A percentile compares a stretch with the other conserved stretches of the same genome.
phyloP scores from a whole-genome alignment of 2,888 invertebrate species.

The Eupithecia pulchellata region DNA sequence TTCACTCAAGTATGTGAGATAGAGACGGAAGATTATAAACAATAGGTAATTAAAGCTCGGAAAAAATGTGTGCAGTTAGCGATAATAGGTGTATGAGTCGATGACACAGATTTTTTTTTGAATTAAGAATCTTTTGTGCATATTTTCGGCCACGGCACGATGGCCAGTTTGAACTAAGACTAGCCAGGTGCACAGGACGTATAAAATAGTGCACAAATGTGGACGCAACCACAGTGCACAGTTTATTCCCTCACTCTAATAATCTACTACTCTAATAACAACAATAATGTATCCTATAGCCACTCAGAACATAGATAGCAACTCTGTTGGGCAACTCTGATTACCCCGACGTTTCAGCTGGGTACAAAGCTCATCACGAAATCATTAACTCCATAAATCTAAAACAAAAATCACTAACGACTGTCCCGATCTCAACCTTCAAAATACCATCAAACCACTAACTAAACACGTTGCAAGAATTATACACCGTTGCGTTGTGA shows the following conservation, averaged over 20 bases:
- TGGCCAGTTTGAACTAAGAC: too few relatives aligned
- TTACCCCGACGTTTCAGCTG: not conserved
- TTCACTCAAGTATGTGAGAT: conserved; percentile 36
- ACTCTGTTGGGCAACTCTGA: not conserved
- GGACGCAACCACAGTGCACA: too few relatives aligned
- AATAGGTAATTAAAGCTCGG: conserved; percentile 6
- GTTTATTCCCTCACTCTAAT: too few relatives aligned
- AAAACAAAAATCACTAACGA: not conserved
- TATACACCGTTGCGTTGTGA: conserved; percentile 40
- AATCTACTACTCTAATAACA: too few relatives aligned
- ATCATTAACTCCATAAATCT: not conserved
- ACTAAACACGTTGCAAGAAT: conserved; percentile 13
- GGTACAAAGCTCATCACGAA: not conserved
- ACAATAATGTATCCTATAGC: too few relatives aligned
- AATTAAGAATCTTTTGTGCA: too few relatives aligned
- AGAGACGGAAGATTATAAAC: conserved; percentile 27
- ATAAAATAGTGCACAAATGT: too few relatives aligned
- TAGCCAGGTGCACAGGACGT: too few relatives aligned
- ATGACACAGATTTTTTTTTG: too few relatives aligned
- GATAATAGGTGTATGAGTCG: not conserved
- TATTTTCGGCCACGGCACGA: too few relatives aligned
- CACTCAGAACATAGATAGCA: too few relatives aligned
- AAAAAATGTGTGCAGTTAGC: not conserved
- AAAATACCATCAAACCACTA: conserved; percentile 6
- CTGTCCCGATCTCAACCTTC: not conserved